Conservation (phyloP, 2,113 vertebrate species). For the Alectura lathami region DNA sequence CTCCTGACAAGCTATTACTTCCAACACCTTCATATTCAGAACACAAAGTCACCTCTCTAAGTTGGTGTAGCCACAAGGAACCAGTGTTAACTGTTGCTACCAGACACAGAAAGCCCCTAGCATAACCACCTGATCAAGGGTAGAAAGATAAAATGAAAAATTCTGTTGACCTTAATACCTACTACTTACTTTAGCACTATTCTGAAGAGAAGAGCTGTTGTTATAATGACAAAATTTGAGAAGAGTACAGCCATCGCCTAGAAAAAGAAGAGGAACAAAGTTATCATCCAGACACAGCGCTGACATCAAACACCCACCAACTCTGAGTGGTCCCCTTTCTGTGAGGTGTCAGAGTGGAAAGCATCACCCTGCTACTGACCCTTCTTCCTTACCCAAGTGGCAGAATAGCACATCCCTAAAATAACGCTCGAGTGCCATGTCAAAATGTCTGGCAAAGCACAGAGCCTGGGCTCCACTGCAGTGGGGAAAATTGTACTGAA, state of each 20-base stretch:
- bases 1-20: neutral
- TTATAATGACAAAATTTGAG: conserved; percentile 98
- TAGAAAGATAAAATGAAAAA: neutral
- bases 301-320: conserved; percentile 9
- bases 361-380: neutral
- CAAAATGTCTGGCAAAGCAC: neutral
- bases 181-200: conserved; percentile 94
- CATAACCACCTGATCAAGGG: neutral
- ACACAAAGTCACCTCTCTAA: neutral
- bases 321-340: neutral
- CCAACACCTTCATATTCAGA: neutral
- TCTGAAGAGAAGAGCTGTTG: conserved; percentile 95
- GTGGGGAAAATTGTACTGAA: neutral
- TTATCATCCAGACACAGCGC: conserved; percentile 37
- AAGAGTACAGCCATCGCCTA: conserved; percentile 97
- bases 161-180: conserved; percentile 24
- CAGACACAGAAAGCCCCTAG: neutral
- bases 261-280: conserved; percentile 55
- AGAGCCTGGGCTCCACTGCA: neutral
- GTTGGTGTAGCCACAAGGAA: neutral
- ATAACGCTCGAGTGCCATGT: neutral
- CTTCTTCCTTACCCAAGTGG: neutral
- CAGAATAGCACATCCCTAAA: neutral
- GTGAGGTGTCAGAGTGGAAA: neutral
- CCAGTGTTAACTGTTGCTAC: neutral